Percentiles rank a stretch among this genome's conserved stretches.
Evolutionary conservation across 2,888 invertebrate species (phyloP).

Genomic region (Caenorhabditis sp.): DNA sequence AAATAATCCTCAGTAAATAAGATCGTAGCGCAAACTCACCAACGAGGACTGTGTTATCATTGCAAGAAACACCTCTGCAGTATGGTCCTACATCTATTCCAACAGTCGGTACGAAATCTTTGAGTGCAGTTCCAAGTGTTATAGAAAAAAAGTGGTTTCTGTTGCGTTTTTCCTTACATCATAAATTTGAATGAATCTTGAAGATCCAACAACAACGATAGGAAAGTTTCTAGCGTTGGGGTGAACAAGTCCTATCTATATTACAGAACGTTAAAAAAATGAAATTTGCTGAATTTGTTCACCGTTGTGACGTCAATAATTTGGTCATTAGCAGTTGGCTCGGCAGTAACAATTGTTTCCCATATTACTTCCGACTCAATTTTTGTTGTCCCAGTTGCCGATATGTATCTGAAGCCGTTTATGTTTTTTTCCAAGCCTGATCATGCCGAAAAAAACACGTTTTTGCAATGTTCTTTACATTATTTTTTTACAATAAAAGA

Average conservation of each 20-base stretch:
- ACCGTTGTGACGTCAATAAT: slow-evolving; percentile 26
- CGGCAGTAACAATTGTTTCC: slow-evolving; percentile 22
- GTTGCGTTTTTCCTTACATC: slow-evolving; percentile 41
- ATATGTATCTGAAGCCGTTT: slow-evolving; percentile 40
- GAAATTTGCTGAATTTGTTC: not conserved
- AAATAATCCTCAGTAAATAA: not conserved
- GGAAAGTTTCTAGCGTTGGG: slow-evolving; percentile 69
- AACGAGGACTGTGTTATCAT: slow-evolving; percentile 71
- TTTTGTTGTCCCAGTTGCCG: slow-evolving; percentile 50
- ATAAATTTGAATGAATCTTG: slow-evolving; percentile 55
- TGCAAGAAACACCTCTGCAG: slow-evolving; percentile 68
- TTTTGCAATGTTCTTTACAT: not conserved
- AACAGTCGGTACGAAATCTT: not conserved
- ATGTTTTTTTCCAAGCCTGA: too few relatives aligned
- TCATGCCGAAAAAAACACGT: not conserved
- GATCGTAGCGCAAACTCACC: too few relatives aligned
- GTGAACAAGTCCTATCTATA: slow-evolving; percentile 66
- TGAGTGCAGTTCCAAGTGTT: not conserved
- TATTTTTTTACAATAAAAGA: too few relatives aligned
- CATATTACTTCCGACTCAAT: slow-evolving; percentile 21
- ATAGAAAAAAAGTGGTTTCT: slow-evolving; percentile 22
- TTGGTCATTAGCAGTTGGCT: not conserved
- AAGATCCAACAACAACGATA: slow-evolving; percentile 65
- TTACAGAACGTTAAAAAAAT: too few relatives aligned
- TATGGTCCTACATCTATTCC: slow-evolving; percentile 38